These are phyloP conservation scores for Equus przewalskii DNA, from an alignment of 2,113 vertebrate genomes.

Conservation along the genomic window DNA sequence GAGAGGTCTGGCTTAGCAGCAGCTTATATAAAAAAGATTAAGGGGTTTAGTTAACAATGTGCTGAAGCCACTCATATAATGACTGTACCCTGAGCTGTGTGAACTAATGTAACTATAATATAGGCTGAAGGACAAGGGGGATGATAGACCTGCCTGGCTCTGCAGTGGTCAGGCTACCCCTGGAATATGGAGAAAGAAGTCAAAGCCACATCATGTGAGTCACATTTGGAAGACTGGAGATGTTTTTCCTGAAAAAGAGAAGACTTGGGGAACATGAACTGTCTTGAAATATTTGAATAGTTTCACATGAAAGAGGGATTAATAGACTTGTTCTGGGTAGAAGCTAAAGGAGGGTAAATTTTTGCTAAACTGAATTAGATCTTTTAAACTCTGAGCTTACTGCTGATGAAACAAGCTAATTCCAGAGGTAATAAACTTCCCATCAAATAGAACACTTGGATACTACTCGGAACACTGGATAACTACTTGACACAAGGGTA, in stretches of 20 bases:
- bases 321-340: slow-evolving; percentile 42
- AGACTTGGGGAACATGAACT: slow-evolving; percentile 11
- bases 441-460: background rate
- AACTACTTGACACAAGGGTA: slow-evolving; percentile 31
- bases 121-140: slow-evolving; percentile 35
- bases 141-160: slow-evolving; percentile 37
- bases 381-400: slow-evolving; percentile 52
- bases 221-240: slow-evolving; percentile 70
- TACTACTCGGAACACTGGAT: background rate
- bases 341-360: slow-evolving; percentile 51
- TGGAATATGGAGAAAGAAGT: slow-evolving; percentile 63
- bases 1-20: slow-evolving; percentile 1
- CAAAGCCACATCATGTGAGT: slow-evolving; percentile 55
- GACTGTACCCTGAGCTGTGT: slow-evolving; percentile 49
- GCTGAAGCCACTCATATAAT: slow-evolving; percentile 34
- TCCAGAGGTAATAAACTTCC: slow-evolving; percentile 44
- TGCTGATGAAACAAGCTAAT: slow-evolving; percentile 61
- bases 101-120: slow-evolving; percentile 50
- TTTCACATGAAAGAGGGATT: slow-evolving; percentile 53
- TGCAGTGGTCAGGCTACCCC: slow-evolving; percentile 47
- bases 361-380: slow-evolving; percentile 62
- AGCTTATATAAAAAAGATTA: slow-evolving; percentile 44
- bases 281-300: slow-evolving; percentile 62
- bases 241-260: slow-evolving; percentile 62
- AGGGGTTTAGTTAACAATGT: slow-evolving; percentile 1